Conservation (phyloP, 92 coral and sea anemone species). For the Heteractis magnifica region DNA sequence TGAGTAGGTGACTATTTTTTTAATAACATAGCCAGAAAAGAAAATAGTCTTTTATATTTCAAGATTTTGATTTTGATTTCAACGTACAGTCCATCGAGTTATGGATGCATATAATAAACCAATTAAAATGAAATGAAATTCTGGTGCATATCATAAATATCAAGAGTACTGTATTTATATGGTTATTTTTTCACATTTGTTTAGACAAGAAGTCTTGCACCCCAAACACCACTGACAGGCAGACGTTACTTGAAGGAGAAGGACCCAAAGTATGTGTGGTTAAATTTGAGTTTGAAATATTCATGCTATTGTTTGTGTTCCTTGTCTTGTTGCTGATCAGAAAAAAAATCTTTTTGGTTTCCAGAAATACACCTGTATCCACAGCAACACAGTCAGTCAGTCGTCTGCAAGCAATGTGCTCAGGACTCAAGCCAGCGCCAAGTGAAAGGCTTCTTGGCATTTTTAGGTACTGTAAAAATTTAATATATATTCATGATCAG, state of each 20-base stretch:
- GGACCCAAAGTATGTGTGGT: slow-evolving; percentile 75
- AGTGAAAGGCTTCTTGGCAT: slow-evolving; percentile 74
- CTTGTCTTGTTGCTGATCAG: neutral
- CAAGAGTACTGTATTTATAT: neutral
- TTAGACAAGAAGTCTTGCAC: slow-evolving; percentile 91
- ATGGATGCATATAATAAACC: no score
- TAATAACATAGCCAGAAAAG: neutral
- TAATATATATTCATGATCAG: neutral
- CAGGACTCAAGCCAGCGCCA: slow-evolving; percentile 82
- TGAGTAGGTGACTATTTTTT: slow-evolving; percentile 10
- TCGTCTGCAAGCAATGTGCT: slow-evolving; percentile 84
- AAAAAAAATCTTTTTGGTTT: slow-evolving; percentile 2
- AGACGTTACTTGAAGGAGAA: slow-evolving; percentile 91
- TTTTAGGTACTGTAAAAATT: slow-evolving; percentile 57
- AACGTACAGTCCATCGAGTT: no score
- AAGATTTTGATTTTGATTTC: neutral
- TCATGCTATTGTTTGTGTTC: neutral
- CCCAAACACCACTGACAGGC: slow-evolving; percentile 93
- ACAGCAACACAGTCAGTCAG: slow-evolving; percentile 98
- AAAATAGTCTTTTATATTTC: neutral
- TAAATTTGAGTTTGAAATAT: neutral
- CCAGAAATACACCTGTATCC: slow-evolving; percentile 89
- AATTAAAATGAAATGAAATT: no score
- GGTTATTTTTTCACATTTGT: neutral
- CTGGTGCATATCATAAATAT: neutral